Evolutionary conservation across 2,888 invertebrate genomes (phyloP).

Genomic region (Heliconius ismenius): DNA sequence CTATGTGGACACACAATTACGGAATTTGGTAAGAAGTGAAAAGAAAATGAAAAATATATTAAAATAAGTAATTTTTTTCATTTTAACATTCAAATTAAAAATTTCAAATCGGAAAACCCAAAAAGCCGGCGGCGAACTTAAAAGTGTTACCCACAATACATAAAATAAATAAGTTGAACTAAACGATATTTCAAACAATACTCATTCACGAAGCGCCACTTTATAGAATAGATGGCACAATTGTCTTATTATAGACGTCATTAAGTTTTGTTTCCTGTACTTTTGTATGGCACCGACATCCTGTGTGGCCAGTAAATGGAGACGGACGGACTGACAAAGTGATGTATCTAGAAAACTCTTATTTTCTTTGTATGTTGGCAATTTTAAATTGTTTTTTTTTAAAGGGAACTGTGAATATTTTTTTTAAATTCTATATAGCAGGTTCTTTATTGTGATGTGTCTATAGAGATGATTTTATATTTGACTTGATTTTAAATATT

Average conservation of each 20-base stretch:
- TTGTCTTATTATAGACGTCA: conserved; percentile 71
- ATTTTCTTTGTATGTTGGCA: background rate
- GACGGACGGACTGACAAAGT: background rate
- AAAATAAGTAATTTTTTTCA: background rate
- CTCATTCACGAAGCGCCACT: conserved; percentile 48
- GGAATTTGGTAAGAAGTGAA: too few species aligned
- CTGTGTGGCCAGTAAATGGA: conserved; percentile 51
- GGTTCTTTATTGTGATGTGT: too few species aligned
- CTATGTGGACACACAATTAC: too few species aligned
- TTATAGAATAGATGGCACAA: conserved; percentile 53
- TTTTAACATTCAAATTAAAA: background rate
- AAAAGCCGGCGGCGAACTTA: background rate
- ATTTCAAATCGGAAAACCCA: conserved; percentile 12
- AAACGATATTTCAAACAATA: conserved; percentile 32
- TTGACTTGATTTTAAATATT: too few species aligned
- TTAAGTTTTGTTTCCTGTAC: conserved; percentile 74
- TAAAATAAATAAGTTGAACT: conserved; percentile 22
- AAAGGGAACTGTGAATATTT: background rate
- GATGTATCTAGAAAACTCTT: background rate
- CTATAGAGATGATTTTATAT: too few species aligned
- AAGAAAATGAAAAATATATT: background rate
- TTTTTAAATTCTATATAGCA: too few species aligned
- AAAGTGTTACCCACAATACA: conserved; percentile 11
- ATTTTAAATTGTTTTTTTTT: background rate
- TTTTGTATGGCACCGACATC: conserved; percentile 66